Percentiles rank a stretch among this genome's conserved stretches.
These are phyloP conservation scores for Desoria tigrina DNA, from an alignment of 2,888 invertebrate species.

Conservation along the genomic window DNA sequence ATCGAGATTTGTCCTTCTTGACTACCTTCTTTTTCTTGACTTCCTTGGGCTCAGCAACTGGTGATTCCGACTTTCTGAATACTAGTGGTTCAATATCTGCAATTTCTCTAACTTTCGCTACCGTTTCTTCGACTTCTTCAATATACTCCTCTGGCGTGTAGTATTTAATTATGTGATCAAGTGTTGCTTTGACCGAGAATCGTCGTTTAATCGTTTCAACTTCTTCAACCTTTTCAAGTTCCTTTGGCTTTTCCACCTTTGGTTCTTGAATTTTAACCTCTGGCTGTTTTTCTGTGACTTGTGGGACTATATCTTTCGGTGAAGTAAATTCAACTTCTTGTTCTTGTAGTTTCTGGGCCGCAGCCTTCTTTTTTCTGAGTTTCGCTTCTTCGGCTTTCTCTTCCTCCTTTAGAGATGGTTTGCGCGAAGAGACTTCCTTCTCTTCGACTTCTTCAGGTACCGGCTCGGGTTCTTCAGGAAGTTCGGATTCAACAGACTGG, in stretches of 20 bases:
- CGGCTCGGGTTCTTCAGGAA: not conserved
- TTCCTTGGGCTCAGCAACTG: constrained; percentile 54
- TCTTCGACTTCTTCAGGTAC: not conserved
- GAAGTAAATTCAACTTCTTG: constrained; percentile 65
- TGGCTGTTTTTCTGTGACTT: not conserved
- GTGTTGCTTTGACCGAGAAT: constrained; percentile 6
- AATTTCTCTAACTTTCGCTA: not conserved
- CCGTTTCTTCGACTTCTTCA: constrained; percentile 24
- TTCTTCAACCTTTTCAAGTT: constrained; percentile 18
- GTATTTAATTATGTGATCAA: constrained; percentile 2
- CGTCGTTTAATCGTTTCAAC: constrained; percentile 21
- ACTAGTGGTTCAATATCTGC: constrained; percentile 13
- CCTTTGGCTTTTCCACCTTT: constrained; percentile 54
- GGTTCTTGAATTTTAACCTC: too few species aligned
- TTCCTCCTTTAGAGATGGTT: constrained; percentile 1
- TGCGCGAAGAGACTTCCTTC: not conserved
- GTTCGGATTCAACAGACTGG: not conserved
- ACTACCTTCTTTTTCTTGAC: constrained; percentile 37
- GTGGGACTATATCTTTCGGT: constrained; percentile 62
- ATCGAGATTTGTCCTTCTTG: constrained; percentile 27
- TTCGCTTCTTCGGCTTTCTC: not conserved
- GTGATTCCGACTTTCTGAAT: constrained; percentile 9
- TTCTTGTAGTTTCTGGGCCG: constrained; percentile 52
- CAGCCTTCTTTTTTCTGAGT: constrained; percentile 58
- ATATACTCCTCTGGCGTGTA: constrained; percentile 12